Evolutionary conservation across 2,113 vertebrate species (phyloP), one percentile per base, ranked within the genome.

Genomic region (Percopsis transmontana): DNA sequence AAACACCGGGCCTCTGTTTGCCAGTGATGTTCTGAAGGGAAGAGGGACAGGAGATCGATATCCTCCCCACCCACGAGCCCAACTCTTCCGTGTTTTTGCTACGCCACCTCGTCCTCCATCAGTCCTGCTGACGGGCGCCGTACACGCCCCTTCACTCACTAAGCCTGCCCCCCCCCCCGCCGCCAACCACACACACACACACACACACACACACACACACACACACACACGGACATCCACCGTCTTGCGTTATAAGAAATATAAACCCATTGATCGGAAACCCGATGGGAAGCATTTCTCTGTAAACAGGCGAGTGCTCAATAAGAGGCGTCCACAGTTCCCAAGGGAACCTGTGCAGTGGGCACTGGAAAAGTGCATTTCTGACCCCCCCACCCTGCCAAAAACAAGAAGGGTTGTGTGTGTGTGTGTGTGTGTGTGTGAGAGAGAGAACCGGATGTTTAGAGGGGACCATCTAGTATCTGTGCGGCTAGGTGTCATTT

Each of bases 251-350:
- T 81, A 81, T 87, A 80, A 86, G 81, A 89, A 91, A 90, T 87
- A 83, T 89, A 91, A 90, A 90, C 84, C 79, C 67, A 92, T 90
- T 87, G 91, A 92, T 92, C 89, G 67, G 51, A 89, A 91, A 88
- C 71, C 85, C 80, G 65, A 87, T 87, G 85, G 82, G 83, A 90
- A 85, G 79, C 68, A 78, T 69, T 84, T 82, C 85, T 90, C 79
- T 88, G 87, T 89, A 90, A 91, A 91, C 89, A 88, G 72, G 74
- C 79, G 58, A 70, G 62, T 81, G 85, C 82, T 90, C 88, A 88
- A 90, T 91, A 89, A 87, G 56, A 74, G 82, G 61, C 13, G 62
- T 48, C 62, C 57, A 45, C 65, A 62, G 66, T 82, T 83, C 64
- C 44, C 18, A 79, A 75, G 45, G 71, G 55, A 64, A 5, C n/a